Evolutionary conservation across 2,888 invertebrate genomes (phyloP).

Genomic region (Hypolimnas misippus): DNA sequence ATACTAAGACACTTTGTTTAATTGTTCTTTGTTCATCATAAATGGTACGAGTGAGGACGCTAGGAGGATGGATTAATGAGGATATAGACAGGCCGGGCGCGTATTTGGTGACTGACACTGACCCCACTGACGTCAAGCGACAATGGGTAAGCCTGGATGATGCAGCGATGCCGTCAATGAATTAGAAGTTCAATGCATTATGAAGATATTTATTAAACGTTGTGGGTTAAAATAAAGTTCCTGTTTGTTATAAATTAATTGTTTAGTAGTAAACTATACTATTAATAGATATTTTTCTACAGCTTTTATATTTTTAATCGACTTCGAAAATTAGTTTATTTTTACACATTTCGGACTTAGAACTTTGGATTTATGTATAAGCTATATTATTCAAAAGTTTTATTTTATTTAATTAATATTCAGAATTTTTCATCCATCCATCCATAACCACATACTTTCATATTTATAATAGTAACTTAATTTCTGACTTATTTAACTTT

Average conservation of each 20-base stretch:
- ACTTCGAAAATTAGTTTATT: too few species aligned
- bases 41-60: constrained; percentile 53
- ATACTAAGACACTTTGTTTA: constrained; percentile 40
- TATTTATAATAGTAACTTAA: constrained; percentile 10
- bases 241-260: too few species aligned
- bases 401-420: too few species aligned
- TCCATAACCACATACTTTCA: background rate
- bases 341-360: too few species aligned
- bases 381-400: too few species aligned
- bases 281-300: too few species aligned
- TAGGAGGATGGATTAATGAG: constrained; percentile 54
- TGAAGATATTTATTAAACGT: background rate
- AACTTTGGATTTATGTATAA: too few species aligned
- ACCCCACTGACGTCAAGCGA: constrained; percentile 55
- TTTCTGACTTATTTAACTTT: too few species aligned
- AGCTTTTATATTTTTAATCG: too few species aligned
- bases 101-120: constrained; percentile 63
- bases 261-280: too few species aligned
- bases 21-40: constrained; percentile 49
- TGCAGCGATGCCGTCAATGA: constrained; percentile 1
- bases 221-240: too few species aligned
- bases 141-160: constrained; percentile 43
- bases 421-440: too few species aligned
- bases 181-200: background rate
- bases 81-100: constrained; percentile 55